Base-by-base conservation (phyloP, 1,140 invertebrate genomes). In the Rhyacophila brunnea region DNA sequence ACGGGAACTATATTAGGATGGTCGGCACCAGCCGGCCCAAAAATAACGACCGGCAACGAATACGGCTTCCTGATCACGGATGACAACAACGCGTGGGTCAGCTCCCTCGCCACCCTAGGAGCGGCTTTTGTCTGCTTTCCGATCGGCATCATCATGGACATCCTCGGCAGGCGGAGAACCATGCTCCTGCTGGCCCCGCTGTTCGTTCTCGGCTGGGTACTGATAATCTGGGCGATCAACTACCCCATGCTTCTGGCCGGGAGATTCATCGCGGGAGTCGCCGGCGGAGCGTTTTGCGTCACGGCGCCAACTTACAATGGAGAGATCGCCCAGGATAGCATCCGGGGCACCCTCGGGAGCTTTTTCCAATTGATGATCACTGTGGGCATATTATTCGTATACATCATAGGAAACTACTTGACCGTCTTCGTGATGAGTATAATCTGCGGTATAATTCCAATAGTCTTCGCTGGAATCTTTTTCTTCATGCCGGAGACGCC, bases 401-500 rank as follows among this genome's bases (percentile, higher is more conserved):
- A 91, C 67, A 75, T 75, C 1, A 69, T 90, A 1, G 89, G 87
- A 1, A 81, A 84, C 13, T 77, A 79, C 35, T 69, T 82, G 1
- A 70, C 73, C 40, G 85, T 86, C 65, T 78, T 81, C 20, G 70
- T 74, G 20, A 75, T 92, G 60, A 88, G 88, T 15, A 66, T 89
- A 0, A 73, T 89, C 20, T 89, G 87, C 38, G 83, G 80, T 0
- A 23, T 83, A 0, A 72, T 91, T 6, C 88, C 90, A 0, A 65
- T 89, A 1, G 58, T 92, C 1, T 87, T 89, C 60, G 82, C 84
- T 2, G 52, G 74, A 0, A 71, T 85, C 4, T 89, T 92, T 72
- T 78, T 88, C 55, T 87, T 89, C 60, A 87, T 92, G 82, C 91
- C 91, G 0, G 91, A 93, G 74, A 86, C 89, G 19, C 91, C 88